Percentiles rank a stretch among this genome's conserved stretches.
Evolutionary conservation across 2,113 vertebrate genomes (phyloP).

Genomic region (Xerus inauris): DNA sequence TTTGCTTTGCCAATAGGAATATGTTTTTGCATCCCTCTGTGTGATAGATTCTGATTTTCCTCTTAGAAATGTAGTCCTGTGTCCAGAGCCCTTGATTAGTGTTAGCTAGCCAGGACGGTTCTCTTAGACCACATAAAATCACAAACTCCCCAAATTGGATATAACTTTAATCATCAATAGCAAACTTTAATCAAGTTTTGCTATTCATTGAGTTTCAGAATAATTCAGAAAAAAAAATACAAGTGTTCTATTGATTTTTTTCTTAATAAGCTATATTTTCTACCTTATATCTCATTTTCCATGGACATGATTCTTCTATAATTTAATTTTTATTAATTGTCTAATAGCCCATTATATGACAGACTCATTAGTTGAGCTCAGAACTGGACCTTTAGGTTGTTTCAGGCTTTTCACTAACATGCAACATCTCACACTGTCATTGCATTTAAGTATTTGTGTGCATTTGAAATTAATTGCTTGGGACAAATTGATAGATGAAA

Average conservation of each 20-base stretch:
- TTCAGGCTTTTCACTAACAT: not conserved
- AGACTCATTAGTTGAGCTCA: not conserved
- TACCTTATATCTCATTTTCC: not conserved
- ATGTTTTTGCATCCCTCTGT: not conserved
- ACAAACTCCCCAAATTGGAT: not conserved
- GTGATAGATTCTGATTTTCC: not conserved
- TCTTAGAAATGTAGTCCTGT: not conserved
- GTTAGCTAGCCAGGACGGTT: not conserved
- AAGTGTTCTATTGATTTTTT: not conserved
- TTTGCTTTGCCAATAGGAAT: not conserved
- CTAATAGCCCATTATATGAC: too few species aligned
- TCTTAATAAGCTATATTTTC: not conserved
- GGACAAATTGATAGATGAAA: not conserved
- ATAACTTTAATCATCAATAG: not conserved
- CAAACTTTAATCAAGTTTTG: not conserved
- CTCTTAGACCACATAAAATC: not conserved
- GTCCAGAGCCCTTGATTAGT: not conserved
- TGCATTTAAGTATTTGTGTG: not conserved
- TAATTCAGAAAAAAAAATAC: not conserved
- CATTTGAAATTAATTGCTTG: not conserved
- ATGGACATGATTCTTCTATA: too few species aligned
- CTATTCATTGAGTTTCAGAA: not conserved
- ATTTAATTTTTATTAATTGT: too few species aligned
- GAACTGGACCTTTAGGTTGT: not conserved
- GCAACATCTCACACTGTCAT: not conserved